phyloP scores from a whole-genome alignment of 1,140 invertebrate genomes.

The Trichogramma pretiosum region DNA sequence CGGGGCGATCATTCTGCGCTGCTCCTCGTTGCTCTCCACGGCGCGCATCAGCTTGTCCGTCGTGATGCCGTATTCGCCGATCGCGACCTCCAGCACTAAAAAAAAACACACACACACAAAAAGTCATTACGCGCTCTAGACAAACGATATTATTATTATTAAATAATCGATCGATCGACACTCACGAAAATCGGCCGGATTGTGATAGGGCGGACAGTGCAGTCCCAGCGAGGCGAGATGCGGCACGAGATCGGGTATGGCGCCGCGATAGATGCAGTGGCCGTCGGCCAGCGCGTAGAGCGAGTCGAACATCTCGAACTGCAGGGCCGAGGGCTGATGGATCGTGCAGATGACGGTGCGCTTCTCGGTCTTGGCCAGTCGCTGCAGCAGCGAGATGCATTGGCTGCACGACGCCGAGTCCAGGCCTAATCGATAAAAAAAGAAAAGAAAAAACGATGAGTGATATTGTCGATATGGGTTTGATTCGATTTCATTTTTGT shows the following conservation, averaged over 20 bases:
- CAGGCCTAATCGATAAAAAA: no score
- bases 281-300: conserved; percentile 84
- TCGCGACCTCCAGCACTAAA: conserved; percentile 68
- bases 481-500: no score
- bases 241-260: conserved; percentile 64
- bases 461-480: no score
- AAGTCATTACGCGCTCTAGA: conserved; percentile 6
- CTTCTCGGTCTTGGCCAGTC: conserved; percentile 69
- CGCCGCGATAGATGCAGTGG: conserved; percentile 81
- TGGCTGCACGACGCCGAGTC: conserved; percentile 87
- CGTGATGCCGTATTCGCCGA: conserved; percentile 59
- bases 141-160: not conserved
- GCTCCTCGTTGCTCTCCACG: conserved; percentile 48
- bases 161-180: conserved; percentile 14
- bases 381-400: conserved; percentile 71
- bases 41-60: conserved; percentile 53
- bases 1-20: conserved; percentile 28
- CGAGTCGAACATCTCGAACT: conserved; percentile 94
- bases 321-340: conserved; percentile 88
- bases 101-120: no score
- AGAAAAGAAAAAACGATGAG: no score
- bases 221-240: conserved; percentile 70
- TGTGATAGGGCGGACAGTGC: conserved; percentile 86
- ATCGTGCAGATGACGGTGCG: conserved; percentile 91
- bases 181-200: conserved; percentile 89